These are phyloP conservation scores for Setipinna tenuifilis DNA, from an alignment of 2,797 vertebrate species.

Conservation along the genomic window DNA sequence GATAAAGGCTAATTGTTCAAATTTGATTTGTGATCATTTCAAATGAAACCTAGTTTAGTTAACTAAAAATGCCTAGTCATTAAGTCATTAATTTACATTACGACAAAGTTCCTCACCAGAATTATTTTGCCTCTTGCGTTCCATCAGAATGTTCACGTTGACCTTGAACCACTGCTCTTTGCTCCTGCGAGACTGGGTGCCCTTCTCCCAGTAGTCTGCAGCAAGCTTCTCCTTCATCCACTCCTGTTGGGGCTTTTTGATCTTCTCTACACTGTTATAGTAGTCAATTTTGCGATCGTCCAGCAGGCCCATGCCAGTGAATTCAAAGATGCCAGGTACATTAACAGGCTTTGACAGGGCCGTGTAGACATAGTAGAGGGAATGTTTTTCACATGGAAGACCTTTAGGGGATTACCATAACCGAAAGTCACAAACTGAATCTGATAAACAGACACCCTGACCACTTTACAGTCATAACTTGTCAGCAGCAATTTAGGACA, in stretches of 20 bases:
- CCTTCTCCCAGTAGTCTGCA: not conserved
- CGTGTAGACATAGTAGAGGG: slow-evolving; percentile 70
- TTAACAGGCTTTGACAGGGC: slow-evolving; percentile 45
- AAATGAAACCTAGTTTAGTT: not conserved
- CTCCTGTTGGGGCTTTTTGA: slow-evolving; percentile 54
- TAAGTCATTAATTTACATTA: too few relatives aligned
- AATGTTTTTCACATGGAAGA: slow-evolving; percentile 30
- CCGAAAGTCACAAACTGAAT: not conserved
- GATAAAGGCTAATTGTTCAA: not conserved
- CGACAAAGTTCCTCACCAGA: slow-evolving; percentile 21
- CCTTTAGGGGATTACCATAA: not conserved
- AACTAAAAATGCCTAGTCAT: too few relatives aligned
- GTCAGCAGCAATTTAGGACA: not conserved
- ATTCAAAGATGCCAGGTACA: slow-evolving; percentile 55
- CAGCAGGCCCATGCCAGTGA: slow-evolving; percentile 69
- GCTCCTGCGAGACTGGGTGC: slow-evolving; percentile 1
- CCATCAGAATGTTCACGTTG: slow-evolving; percentile 66
- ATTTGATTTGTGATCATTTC: not conserved
- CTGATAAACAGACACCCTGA: not conserved
- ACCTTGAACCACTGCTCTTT: slow-evolving; percentile 54
- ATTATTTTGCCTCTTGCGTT: slow-evolving; percentile 52
- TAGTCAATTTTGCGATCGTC: slow-evolving; percentile 66
- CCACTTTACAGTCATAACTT: not conserved
- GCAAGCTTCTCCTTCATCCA: slow-evolving; percentile 58
- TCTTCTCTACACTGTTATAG: slow-evolving; percentile 45